Percentiles rank a stretch among this genome's conserved stretches.
Conservation (phyloP, 2,113 vertebrate species). For the Riparia riparia region DNA sequence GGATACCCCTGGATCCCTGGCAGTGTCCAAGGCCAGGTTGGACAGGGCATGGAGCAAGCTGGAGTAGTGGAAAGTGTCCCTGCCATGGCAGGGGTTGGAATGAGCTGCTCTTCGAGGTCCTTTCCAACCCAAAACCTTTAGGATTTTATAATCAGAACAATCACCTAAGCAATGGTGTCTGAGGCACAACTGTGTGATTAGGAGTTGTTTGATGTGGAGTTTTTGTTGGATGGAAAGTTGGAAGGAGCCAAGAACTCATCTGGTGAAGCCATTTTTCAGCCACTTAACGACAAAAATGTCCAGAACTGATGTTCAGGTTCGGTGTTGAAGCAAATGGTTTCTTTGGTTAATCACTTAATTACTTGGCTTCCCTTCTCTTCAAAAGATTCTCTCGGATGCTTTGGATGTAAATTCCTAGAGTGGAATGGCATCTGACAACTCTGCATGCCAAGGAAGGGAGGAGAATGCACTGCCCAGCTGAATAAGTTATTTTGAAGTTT, state of each 20-base stretch:
- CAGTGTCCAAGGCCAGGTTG: rapidly evolving
- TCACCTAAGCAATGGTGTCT: background rate
- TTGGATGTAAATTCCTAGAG: background rate
- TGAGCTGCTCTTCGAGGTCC: background rate
- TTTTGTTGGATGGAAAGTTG: background rate
- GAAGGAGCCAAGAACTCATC: background rate
- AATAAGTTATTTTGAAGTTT: background rate
- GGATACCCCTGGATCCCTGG: background rate
- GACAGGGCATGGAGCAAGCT: rapidly evolving
- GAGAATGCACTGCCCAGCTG: background rate
- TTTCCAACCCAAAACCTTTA: background rate
- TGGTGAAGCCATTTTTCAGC: background rate
- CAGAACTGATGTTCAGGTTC: background rate
- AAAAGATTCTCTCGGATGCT: background rate
- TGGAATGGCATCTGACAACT: background rate
- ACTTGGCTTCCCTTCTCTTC: background rate
- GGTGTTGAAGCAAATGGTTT: background rate
- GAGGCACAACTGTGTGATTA: background rate
- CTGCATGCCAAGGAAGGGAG: background rate
- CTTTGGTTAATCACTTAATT: background rate
- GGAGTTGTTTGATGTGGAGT: background rate
- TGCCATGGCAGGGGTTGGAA: background rate
- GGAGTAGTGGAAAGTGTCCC: rapidly evolving
- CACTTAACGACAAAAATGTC: background rate
- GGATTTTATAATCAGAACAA: background rate